Evolutionary conservation across 2,797 vertebrate genomes (phyloP).

Genomic region (Uromys caudimaculatus): DNA sequence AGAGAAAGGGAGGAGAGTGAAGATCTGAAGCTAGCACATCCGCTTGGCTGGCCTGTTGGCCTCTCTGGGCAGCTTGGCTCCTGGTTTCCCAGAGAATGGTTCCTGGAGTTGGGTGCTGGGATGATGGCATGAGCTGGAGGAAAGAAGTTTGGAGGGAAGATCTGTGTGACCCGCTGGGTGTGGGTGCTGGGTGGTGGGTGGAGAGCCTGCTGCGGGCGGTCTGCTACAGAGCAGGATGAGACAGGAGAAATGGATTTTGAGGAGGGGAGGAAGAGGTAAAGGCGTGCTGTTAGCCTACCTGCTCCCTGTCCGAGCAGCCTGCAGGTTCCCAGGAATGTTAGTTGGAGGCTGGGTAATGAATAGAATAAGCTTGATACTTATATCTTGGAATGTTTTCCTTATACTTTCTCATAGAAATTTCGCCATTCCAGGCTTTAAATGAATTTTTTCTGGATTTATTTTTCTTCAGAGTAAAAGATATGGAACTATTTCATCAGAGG

Average conservation of each 20-base stretch:
- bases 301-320: not conserved
- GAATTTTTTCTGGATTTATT: not conserved
- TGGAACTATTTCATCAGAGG: not conserved
- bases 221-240: not conserved
- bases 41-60: not conserved
- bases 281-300: not conserved
- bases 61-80: not conserved
- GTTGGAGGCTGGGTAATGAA: not conserved
- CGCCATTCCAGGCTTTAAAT: not conserved
- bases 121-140: no score
- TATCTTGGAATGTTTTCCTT: not conserved
- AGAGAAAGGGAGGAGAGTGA: not conserved
- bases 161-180: not conserved
- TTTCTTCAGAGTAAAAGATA: not conserved
- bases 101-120: not conserved
- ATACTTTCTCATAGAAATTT: not conserved
- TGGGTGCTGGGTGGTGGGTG: not conserved
- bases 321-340: not conserved
- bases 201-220: not conserved
- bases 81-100: not conserved
- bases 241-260: not conserved
- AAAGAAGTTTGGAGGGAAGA: no score
- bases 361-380: not conserved
- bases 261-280: not conserved
- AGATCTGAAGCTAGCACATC: no score